A percentile compares a stretch with the other conserved stretches of the same genome.
Evolutionary conservation across 2,888 invertebrate species (phyloP).

Genomic region (Abrostola triplasia): DNA sequence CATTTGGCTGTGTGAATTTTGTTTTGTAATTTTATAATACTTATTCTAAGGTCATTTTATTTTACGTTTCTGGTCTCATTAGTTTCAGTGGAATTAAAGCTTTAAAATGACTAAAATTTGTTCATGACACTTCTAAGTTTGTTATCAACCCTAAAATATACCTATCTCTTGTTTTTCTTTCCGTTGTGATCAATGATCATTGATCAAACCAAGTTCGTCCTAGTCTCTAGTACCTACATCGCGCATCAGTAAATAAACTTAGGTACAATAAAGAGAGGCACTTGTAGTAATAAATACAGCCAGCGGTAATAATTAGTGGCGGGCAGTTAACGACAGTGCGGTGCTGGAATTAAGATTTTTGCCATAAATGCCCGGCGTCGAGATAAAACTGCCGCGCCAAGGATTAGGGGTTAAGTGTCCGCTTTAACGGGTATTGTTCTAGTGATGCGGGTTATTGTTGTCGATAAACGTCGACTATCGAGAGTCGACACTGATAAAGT

Average conservation of each 20-base stretch:
- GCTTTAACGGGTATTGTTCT: constrained; percentile 83
- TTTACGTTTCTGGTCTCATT: no score
- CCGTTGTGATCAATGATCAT: no score
- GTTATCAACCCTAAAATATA: no score
- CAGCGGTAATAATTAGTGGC: constrained; percentile 83
- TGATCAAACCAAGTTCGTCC: no score
- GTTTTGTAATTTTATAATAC: not conserved
- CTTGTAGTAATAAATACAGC: constrained; percentile 83
- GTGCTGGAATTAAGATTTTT: constrained; percentile 86
- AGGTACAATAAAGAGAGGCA: constrained; percentile 52
- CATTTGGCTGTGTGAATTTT: constrained; percentile 9
- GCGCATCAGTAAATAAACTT: constrained; percentile 42
- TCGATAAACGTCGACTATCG: constrained; percentile 47
- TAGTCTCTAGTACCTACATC: no score
- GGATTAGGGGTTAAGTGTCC: constrained; percentile 88
- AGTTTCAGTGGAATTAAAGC: no score
- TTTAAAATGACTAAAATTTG: no score
- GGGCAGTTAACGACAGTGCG: constrained; percentile 86
- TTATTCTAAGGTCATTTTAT: not conserved
- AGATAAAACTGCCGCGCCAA: constrained; percentile 82
- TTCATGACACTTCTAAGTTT: no score
- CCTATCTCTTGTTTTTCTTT: no score
- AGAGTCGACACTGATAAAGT: not conserved
- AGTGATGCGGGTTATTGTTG: constrained; percentile 64
- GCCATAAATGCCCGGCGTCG: constrained; percentile 82